Evolutionary conservation across 2,888 invertebrate genomes (phyloP), one percentile per base, ranked within the genome.

Genomic region (Dynastes tityus): DNA sequence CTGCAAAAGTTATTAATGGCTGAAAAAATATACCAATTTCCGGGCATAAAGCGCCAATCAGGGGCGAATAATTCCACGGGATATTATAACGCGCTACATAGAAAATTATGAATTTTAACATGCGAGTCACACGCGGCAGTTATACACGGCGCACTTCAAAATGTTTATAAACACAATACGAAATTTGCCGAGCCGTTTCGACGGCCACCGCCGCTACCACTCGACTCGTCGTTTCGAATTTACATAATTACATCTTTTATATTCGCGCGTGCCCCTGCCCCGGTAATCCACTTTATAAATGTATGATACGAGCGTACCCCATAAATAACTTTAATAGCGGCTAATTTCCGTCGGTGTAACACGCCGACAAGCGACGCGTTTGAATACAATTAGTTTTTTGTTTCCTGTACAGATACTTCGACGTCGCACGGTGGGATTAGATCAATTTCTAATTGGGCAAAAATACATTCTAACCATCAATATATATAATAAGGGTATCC

Each of bases 311-410:
- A 13, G 11, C 45, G 8, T 45, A 11, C 45, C 27, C 51, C 49
- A 51, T 51, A 68, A 68, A 68, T 68, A 68, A 68, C 49, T 51
- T 68, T 68, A 68, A 68, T 68, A 49, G 68, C 27, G 68, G 49
- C 68, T 51, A 68, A 68, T 68, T 68, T 68, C 68, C 68, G 68
- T 51, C 49, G 51, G 68, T 45, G 45, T 68, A 68, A 68, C 78
- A 83, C 83, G 82, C 63, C 63, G 29, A 13, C 63, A 13, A 58
- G 16, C 55, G 11, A 45, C 45, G 22, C 55, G 16, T 16, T 22
- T 16, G 55, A 22, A 58, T 58, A 58, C 16, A 16, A 58, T 58
- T 58, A 58, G 22, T 22, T 55, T 53, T 71, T 71, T 63, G 32
- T 63, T 3, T 5, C 32, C 0, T 6, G 2, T 37, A 37, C 32